Evolutionary conservation across 2,888 invertebrate genomes (phyloP).

Genomic region (Bimastos eiseni): DNA sequence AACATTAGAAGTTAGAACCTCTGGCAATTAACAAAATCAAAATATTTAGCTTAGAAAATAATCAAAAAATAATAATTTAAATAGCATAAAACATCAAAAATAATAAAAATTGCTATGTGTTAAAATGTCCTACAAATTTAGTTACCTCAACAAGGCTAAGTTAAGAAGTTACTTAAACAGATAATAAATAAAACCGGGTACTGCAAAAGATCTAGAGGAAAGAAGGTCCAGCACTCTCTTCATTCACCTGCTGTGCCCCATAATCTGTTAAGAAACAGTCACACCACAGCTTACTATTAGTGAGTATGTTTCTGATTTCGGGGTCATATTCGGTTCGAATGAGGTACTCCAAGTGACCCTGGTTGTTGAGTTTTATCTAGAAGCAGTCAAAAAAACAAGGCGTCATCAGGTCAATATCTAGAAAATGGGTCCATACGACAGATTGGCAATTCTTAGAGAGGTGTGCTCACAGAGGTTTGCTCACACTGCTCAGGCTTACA

Average conservation of each 20-base stretch:
- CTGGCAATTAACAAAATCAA: not conserved
- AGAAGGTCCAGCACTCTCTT: too few species aligned
- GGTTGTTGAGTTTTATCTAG: constrained; percentile 53
- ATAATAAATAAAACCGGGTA: too few species aligned
- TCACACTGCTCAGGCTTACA: too few species aligned
- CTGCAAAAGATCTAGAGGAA: too few species aligned
- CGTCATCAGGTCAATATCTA: too few species aligned
- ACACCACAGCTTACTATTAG: constrained; percentile 39
- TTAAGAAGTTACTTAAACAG: too few species aligned
- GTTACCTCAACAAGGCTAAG: too few species aligned
- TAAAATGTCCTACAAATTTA: too few species aligned
- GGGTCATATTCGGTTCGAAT: constrained; percentile 40
- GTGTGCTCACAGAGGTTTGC: too few species aligned
- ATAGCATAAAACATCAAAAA: not conserved
- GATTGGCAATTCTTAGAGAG: too few species aligned
- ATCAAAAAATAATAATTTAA: not conserved
- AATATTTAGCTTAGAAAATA: not conserved
- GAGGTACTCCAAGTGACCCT: constrained; percentile 53
- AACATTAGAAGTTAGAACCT: not conserved
- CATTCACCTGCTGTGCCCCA: not conserved
- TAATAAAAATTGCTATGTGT: too few species aligned
- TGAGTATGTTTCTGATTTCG: constrained; percentile 41
- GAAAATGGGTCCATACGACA: too few species aligned
- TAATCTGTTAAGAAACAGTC: not conserved
- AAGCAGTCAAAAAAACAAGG: constrained; percentile 30